These are phyloP conservation scores for Acromyrmex heyeri DNA, from an alignment of 1,140 invertebrate genomes.

Conservation along the genomic window DNA sequence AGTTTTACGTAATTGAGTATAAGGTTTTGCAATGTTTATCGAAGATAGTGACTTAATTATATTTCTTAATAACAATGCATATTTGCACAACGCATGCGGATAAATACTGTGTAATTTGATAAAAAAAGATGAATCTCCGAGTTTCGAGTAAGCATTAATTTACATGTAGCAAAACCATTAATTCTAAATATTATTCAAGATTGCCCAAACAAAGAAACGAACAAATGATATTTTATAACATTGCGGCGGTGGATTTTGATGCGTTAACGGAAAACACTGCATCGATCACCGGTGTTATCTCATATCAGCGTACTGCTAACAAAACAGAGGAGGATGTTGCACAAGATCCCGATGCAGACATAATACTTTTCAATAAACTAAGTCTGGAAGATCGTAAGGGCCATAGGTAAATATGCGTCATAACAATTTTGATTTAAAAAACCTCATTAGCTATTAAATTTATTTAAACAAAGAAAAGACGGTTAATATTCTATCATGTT, in stretches of 20 bases:
- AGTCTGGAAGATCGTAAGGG: slow-evolving; percentile 80
- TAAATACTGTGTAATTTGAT: neutral
- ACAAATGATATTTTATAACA: slow-evolving; percentile 75
- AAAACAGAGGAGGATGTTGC: slow-evolving; percentile 70
- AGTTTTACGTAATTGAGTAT: neutral
- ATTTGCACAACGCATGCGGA: neutral
- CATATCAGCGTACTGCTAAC: slow-evolving; percentile 69
- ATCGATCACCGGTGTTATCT: slow-evolving; percentile 73
- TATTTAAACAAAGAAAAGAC: neutral
- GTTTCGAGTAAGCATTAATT: neutral
- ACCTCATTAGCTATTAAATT: neutral
- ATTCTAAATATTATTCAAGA: slow-evolving; percentile 68
- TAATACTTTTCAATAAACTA: slow-evolving; percentile 76
- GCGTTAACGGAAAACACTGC: slow-evolving; percentile 63
- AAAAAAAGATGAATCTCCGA: neutral
- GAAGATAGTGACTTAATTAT: neutral
- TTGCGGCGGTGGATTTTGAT: slow-evolving; percentile 78
- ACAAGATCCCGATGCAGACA: slow-evolving; percentile 32
- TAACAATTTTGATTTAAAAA: neutral
- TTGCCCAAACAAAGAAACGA: slow-evolving; percentile 73
- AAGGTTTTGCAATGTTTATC: neutral
- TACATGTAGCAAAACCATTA: neutral
- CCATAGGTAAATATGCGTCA: slow-evolving; percentile 75
- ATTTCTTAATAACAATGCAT: neutral
- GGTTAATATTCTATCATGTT: neutral